phyloP scores from a whole-genome alignment of 2,113 vertebrate genomes.

The Microtus ochrogaster region DNA sequence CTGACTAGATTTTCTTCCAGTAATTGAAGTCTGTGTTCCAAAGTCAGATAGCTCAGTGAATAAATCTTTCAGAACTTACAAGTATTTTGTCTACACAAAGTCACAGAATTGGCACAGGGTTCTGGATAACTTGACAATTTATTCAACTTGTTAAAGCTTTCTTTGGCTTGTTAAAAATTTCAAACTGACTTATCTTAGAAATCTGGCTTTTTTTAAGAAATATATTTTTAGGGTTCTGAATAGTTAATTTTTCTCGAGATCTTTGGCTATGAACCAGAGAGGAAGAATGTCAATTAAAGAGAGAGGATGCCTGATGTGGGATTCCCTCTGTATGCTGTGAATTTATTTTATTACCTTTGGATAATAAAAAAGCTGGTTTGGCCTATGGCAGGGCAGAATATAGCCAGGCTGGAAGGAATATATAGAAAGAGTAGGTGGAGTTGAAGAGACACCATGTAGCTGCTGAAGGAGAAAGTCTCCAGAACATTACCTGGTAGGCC shows the following conservation, averaged over 20 bases:
- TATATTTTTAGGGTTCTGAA: neutral
- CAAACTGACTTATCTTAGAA: neutral
- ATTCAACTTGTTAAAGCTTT: neutral
- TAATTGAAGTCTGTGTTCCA: constrained; percentile 7
- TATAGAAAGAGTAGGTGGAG: no score
- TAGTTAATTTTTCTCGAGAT: neutral
- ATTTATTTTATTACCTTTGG: no score
- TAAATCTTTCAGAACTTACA: constrained; percentile 39
- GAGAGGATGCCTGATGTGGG: neutral
- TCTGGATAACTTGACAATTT: constrained; percentile 48
- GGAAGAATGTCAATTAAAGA: neutral
- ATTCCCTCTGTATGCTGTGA: no score
- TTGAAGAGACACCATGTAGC: no score
- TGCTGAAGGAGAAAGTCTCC: no score
- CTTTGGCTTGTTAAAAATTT: constrained; percentile 28
- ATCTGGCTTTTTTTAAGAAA: constrained; percentile 31
- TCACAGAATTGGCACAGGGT: neutral
- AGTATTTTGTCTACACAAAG: constrained; percentile 45
- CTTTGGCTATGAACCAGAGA: neutral
- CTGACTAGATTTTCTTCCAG: neutral
- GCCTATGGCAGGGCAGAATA: no score
- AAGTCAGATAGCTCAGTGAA: neutral
- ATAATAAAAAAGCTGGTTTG: no score
- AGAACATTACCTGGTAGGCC: no score
- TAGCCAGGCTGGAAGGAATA: no score